A percentile compares a stretch with the other conserved stretches of the same genome.
These are phyloP conservation scores for Folsomia candida DNA, from an alignment of 2,888 invertebrate genomes.

Conservation along the genomic window DNA sequence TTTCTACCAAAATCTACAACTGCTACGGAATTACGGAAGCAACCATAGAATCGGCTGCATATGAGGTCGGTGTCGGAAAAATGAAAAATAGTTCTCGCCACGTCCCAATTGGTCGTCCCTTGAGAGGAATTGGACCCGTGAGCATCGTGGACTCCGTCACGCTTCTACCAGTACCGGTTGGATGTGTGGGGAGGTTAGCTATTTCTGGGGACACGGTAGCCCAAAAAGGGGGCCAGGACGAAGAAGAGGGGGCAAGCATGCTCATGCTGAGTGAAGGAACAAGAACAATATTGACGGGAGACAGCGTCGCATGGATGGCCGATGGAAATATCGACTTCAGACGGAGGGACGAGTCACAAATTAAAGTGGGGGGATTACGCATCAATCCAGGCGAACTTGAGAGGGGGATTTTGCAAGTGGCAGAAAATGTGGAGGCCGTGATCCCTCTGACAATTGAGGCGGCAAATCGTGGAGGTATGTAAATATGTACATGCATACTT, in stretches of 20 bases:
- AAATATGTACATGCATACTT: no score
- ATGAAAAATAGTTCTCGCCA: neutral
- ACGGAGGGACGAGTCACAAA: neutral
- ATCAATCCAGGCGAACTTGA: neutral
- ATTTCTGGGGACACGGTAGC: neutral
- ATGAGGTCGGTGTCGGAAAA: neutral
- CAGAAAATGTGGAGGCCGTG: no score
- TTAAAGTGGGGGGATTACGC: neutral
- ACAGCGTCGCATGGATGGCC: neutral
- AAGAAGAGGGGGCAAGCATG: neutral
- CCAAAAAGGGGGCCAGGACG: no score
- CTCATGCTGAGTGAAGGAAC: neutral
- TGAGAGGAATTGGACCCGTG: neutral
- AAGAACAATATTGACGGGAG: neutral
- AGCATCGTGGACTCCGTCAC: neutral
- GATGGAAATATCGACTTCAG: neutral
- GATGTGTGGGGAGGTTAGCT: neutral
- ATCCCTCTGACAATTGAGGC: no score
- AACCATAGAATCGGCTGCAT: neutral
- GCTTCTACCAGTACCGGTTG: neutral
- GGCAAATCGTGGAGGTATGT: no score
- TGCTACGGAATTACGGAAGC: neutral
- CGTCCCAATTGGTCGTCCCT: neutral
- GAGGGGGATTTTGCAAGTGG: neutral
- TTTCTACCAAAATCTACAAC: neutral